phyloP scores from a whole-genome alignment of 2,797 vertebrate species.

The Euthynnus affinis region DNA sequence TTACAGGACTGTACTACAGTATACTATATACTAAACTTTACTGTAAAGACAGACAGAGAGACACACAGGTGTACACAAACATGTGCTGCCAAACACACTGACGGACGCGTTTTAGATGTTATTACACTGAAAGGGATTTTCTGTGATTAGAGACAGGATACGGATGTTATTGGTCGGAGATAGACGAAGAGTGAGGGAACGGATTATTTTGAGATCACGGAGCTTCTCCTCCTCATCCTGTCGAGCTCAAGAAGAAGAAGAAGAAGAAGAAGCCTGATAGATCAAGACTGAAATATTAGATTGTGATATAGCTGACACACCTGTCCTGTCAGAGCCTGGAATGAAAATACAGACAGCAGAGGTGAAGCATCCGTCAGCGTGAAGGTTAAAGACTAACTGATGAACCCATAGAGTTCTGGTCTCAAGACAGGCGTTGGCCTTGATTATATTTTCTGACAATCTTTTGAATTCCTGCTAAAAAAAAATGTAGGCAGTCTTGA shows the following conservation, averaged over 20 bases:
- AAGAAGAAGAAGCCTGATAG: background rate
- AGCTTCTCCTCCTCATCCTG: background rate
- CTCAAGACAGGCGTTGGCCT: background rate
- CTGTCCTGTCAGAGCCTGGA: background rate
- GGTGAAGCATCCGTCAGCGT: background rate
- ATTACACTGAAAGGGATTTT: conserved; percentile 25
- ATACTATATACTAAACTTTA: background rate
- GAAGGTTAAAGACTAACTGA: background rate
- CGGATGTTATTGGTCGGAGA: conserved; percentile 4
- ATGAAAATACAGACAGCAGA: background rate
- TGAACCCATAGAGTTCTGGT: background rate
- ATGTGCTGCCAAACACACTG: background rate
- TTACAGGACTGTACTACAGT: too few species aligned
- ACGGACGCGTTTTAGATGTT: background rate
- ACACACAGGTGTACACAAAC: background rate
- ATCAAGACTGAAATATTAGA: background rate
- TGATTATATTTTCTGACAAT: background rate
- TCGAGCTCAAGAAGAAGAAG: background rate
- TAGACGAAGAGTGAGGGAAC: background rate
- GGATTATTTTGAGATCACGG: background rate
- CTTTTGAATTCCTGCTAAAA: too few species aligned
- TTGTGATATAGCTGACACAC: background rate
- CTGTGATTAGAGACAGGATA: conserved; percentile 10
- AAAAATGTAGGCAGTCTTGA: too few species aligned
- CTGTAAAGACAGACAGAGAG: background rate